phyloP scores from a whole-genome alignment of 2,113 vertebrate genomes.

The Malurus elegans region DNA sequence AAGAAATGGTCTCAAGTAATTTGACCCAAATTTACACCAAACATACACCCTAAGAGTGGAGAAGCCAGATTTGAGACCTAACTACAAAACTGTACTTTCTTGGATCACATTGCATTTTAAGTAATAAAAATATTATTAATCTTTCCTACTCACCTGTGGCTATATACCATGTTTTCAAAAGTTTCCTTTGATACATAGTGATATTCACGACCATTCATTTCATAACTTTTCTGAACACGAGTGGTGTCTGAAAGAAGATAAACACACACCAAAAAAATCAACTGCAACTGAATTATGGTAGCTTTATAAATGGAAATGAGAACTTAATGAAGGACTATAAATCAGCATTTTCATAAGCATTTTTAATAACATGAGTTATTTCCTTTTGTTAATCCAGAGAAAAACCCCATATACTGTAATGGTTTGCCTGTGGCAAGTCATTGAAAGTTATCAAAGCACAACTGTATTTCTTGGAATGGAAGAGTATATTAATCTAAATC shows the following conservation, averaged over 20 bases:
- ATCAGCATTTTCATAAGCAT: background rate
- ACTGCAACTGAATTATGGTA: background rate
- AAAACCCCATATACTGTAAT: background rate
- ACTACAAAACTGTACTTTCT: background rate
- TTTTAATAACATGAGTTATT: background rate
- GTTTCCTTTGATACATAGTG: slow-evolving; percentile 87
- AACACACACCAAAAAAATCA: background rate
- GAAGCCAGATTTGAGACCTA: background rate
- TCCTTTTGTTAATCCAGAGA: background rate
- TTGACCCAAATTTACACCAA: background rate
- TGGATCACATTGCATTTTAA: background rate
- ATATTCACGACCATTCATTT: slow-evolving; percentile 91
- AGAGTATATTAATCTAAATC: background rate
- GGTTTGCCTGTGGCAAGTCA: background rate
- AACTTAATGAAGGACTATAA: background rate
- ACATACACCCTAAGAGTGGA: background rate
- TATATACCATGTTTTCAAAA: slow-evolving; percentile 89
- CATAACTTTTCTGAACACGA: slow-evolving; percentile 84
- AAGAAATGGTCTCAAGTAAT: background rate
- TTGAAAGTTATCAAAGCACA: background rate
- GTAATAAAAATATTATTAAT: background rate
- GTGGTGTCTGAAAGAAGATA: slow-evolving; percentile 83
- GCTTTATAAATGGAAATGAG: background rate
- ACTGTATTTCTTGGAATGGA: background rate
- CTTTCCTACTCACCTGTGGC: slow-evolving; percentile 79